Percentiles rank a stretch among this genome's conserved stretches.
Conservation (phyloP, 2,888 invertebrate species). For the Horisme vitalbata region DNA sequence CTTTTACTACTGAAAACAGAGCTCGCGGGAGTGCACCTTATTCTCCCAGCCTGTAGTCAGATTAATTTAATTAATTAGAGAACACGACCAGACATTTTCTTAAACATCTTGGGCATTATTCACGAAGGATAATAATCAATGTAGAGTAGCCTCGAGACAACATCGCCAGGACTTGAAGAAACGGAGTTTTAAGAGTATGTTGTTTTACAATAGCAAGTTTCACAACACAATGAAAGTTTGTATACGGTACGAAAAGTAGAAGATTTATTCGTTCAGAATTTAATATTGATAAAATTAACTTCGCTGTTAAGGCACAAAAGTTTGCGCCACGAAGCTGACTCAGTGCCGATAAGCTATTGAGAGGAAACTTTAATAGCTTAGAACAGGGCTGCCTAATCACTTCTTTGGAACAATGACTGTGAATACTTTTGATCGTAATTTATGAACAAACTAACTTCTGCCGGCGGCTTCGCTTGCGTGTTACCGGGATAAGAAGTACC, state of each 20-base stretch:
- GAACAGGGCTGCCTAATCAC: constrained; percentile 9
- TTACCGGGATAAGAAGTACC: no score
- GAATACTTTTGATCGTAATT: no score
- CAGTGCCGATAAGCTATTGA: constrained; percentile 17
- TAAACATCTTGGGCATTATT: no score
- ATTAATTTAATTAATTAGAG: no score
- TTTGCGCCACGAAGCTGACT: constrained; percentile 18
- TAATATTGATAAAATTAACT: constrained; percentile 22
- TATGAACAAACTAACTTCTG: no score
- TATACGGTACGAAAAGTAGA: constrained; percentile 15
- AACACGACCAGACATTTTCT: no score
- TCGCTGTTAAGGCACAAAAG: constrained; percentile 18
- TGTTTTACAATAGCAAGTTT: constrained; percentile 17
- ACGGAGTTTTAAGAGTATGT: neutral
- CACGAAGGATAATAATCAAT: no score
- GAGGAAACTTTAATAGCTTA: constrained; percentile 10
- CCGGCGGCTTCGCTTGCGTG: no score
- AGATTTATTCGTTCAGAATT: constrained; percentile 14
- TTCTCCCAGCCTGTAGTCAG: no score
- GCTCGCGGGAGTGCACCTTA: no score
- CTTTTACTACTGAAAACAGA: no score
- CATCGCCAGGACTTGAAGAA: neutral
- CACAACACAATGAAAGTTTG: constrained; percentile 13
- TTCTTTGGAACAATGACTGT: constrained; percentile 8
- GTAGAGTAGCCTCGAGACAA: neutral